Percentiles rank a stretch among this genome's conserved stretches.
Conservation (phyloP, 2,113 vertebrate species). For the Uria lomvia region DNA sequence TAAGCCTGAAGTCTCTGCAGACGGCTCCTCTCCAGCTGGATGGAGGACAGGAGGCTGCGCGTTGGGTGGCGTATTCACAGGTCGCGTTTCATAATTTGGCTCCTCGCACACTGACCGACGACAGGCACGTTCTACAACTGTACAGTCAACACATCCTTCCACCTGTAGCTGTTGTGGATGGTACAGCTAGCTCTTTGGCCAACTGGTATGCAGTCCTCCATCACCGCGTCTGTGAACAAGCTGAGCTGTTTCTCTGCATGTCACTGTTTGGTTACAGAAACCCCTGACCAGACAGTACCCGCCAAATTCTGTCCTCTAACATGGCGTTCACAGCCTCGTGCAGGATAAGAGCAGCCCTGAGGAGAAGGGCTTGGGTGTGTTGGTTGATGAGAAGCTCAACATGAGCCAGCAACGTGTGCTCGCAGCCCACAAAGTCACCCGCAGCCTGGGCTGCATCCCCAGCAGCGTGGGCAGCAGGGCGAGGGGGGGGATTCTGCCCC, state of each 20-base stretch:
- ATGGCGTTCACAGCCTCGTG: fast-evolving
- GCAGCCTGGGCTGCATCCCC: background rate
- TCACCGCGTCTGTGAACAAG: fast-evolving
- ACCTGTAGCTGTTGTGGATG: background rate
- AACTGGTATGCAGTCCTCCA: background rate
- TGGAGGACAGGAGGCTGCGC: background rate
- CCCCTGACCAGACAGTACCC: background rate
- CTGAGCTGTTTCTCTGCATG: background rate
- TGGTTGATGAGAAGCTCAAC: background rate
- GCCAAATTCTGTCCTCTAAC: background rate
- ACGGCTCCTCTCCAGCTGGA: background rate
- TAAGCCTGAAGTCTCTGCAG: background rate
- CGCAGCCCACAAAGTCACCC: background rate
- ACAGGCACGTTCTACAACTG: background rate
- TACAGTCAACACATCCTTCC: background rate
- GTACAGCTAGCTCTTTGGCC: background rate
- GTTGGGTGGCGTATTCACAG: fast-evolving
- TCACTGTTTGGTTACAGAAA: background rate
- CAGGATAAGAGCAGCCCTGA: background rate
- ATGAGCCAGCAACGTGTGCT: background rate
- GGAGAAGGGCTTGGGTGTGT: background rate
- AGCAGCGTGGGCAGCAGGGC: background rate
- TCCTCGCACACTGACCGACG: background rate
- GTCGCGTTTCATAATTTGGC: background rate
- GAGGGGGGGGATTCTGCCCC: background rate